These are phyloP conservation scores for Rallus limicola DNA, from an alignment of 2,113 vertebrate species.

Conservation along the genomic window DNA sequence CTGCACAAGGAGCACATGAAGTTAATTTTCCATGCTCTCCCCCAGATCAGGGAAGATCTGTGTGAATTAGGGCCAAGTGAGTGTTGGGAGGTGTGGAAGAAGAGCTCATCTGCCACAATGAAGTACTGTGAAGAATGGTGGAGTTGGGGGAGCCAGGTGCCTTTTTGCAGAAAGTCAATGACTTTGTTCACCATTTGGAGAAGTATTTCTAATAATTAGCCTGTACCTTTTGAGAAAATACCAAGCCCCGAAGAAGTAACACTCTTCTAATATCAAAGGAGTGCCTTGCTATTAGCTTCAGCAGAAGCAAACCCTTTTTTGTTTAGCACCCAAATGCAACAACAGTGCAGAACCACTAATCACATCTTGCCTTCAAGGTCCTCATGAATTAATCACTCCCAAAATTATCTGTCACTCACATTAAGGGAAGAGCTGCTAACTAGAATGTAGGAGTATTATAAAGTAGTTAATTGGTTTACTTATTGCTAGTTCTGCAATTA, in stretches of 20 bases:
- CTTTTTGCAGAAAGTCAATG: background rate
- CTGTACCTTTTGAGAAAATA: background rate
- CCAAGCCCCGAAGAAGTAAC: background rate
- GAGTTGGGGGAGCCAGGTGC: fast-evolving
- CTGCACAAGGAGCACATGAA: background rate
- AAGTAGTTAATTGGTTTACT: background rate
- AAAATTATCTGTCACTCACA: background rate
- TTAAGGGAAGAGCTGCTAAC: background rate
- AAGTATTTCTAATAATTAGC: background rate
- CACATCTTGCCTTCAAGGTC: background rate
- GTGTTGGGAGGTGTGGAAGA: background rate
- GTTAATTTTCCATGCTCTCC: background rate
- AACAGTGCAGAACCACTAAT: background rate
- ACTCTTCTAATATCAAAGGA: background rate
- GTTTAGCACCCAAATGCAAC: background rate
- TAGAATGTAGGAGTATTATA: background rate
- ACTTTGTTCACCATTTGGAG: background rate
- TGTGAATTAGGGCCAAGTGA: background rate
- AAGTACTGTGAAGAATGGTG: background rate
- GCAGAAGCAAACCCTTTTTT: background rate
- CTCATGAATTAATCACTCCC: background rate
- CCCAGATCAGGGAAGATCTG: background rate
- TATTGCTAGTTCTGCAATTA: conserved; percentile 15
- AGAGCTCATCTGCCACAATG: background rate
- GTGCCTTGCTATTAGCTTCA: background rate